Conservation (phyloP, 2,113 vertebrate species). For the Anoura caudifer region DNA sequence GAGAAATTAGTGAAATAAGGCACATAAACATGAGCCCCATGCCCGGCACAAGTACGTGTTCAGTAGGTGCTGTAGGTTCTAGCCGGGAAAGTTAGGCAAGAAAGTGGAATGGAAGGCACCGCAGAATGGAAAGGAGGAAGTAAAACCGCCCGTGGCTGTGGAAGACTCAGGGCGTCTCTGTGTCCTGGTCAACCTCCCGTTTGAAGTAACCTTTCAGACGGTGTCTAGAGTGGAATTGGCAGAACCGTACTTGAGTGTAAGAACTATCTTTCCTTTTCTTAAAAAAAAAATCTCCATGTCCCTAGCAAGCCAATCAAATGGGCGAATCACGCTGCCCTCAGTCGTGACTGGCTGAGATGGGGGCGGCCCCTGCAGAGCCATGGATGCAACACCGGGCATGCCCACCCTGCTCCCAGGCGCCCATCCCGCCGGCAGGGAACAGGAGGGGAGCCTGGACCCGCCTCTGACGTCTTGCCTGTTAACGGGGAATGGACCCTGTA, state of each 20-base stretch:
- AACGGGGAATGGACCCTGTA: background rate
- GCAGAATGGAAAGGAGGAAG: too few relatives aligned
- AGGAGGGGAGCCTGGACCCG: too few relatives aligned
- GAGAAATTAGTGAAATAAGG: too few relatives aligned
- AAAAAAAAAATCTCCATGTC: background rate
- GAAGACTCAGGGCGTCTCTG: too few relatives aligned
- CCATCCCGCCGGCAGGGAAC: background rate
- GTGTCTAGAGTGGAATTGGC: background rate
- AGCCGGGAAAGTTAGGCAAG: too few relatives aligned
- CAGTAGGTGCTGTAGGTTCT: too few relatives aligned
- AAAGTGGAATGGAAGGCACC: too few relatives aligned
- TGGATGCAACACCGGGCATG: rapidly evolving
- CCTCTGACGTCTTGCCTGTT: background rate
- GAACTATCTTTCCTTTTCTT: background rate
- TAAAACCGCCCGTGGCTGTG: too few relatives aligned
- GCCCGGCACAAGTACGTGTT: too few relatives aligned
- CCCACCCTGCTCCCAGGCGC: background rate
- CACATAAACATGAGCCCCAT: too few relatives aligned
- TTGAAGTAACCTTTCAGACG: background rate
- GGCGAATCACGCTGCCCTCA: background rate
- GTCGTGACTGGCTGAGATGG: background rate
- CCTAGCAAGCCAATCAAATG: background rate
- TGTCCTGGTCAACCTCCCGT: background rate
- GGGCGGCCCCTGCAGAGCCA: too few relatives aligned
- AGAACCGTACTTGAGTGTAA: background rate